Evolutionary conservation across 2,888 invertebrate species (phyloP), one percentile per base, ranked within the genome.

Genomic region (Hydraecia micacea): DNA sequence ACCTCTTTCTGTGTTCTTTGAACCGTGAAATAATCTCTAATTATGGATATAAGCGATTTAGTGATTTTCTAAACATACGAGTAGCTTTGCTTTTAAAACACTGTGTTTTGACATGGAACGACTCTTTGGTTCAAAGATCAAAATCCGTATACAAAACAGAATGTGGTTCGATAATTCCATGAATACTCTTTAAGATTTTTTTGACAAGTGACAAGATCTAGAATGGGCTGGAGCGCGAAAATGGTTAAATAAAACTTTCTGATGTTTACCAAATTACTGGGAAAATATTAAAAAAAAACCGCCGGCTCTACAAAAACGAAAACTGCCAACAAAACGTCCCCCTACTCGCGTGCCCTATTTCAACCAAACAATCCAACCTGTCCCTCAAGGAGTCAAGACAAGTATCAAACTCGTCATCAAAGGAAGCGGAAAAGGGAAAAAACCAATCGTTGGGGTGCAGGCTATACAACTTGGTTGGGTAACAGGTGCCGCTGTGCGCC

Each of bases 391-490:
- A 76, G 60, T 71, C 85, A 80, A 71, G 46, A 69, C 85, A 80
- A 71, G 46, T 60, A 55, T 84, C 75, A 79, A 79, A 36, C 72
- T 72, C 73, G 78, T 73, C 80, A 82, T 85, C 85, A 87, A 88
- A 89, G 90, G 89, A 88, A 86, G 88, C 91, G 93, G 92, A 93
- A 93, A 91, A 90, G 91, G 92, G 88, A 90, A 92, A 91, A 91
- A 91, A 91, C 84, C 70, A n/a, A 73, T 75, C 67, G 75, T 86
- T 84, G 81, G 86, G 89, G 88, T 90, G 88, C 80, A 84, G 85
- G 91, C 94, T 93, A 88, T 90, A 90, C 89, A 93, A 95, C 88
- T 95, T 87, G 91, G 94, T 91, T 91, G 94, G 93, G 88, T 95
- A 93, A 91, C 94, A 94, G 93, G 93, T 93, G 94, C 90, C 91